Evolutionary conservation across 2,113 vertebrate genomes (phyloP), one percentile per base, ranked within the genome.

Genomic region (Anoura caudifer): DNA sequence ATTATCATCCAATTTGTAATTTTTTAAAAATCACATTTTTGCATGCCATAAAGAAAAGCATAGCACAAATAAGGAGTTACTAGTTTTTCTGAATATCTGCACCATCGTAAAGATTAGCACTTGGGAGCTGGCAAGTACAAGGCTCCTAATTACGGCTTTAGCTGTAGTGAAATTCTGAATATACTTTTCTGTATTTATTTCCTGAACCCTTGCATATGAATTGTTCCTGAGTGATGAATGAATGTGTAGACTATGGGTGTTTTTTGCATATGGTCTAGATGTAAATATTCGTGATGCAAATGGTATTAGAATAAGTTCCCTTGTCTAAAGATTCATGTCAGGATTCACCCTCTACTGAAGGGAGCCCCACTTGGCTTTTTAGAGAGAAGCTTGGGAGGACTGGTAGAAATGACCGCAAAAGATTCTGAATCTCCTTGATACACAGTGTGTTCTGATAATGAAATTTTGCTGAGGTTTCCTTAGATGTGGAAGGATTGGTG

Each of bases 401-500:
- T 45, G 24, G 61, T 43, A 13, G 63, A 96, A 95, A 73, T 61
- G 1, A 3, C 31, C 24, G 41, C 45, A 65, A 87, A 91, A 75
- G 43, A 5, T 65, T 76, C 82, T 90, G 50, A 93, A 84, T 92
- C 22, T 50, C 11, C 45, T 79, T 90, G 33, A 9, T 91, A 69
- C 67, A 90, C 54, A 77, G 36, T 28, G 13, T 92, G 81, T 79
- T 96, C 54, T 43, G 47, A 72, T 87, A 59, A 95, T 80, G 52
- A 97, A 84, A 75, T 95, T 88, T 90, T 92, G 91, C 56, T 88
- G 81, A 85, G n/a, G 20, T 88, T 94, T 92, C 16, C 33, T 94
- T 79, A 20, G 4, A 47, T 87, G 65, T 52, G 76, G 65, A 87
- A 67, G 20, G 69, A 82, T 47, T 50, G 61, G 72, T 76, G 45